Evolutionary conservation across 1,140 invertebrate species (phyloP), one percentile per base, ranked within the genome.

Genomic region (Platorchestia sp.): DNA sequence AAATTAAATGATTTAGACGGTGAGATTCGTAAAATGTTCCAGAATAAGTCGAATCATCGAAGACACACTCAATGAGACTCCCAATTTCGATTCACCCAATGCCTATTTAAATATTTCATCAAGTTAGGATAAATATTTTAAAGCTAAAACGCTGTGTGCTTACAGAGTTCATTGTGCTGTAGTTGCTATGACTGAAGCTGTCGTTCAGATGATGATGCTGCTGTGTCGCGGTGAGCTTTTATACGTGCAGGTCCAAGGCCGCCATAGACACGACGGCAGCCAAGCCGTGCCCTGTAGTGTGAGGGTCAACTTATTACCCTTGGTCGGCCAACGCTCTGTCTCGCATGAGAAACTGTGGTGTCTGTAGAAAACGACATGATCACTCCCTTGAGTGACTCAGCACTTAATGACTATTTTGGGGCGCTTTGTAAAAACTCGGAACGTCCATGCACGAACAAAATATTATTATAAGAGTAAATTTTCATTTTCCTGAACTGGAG

Each of bases 131-230:
- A 75, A 75, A 75, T 75, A 75, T 75, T 22, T 36, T 75, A 3
- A 75, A 22, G 27, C 14, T 51, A 22, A 27, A 75, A 36, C 59
- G 14, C 59, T 93, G 43, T 45, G 36, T 10, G 91, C 91, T 93
- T 93, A 93, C 91, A 45, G 91, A 93, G 91, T 93, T 93, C 91
- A 93, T 93, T 93, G 43, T 93, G 91, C 10, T 16, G 91, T 27
- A 93, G 91, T 93, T 93, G 91, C 91, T 93, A 93, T 45, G 27
- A 40, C 91, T 45, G 91, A 93, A 93, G 91, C 91, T 45, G 45
- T n/a, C 41, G 91, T n/a, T 93, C 91, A 93, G 91, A 93, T 93
- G 91, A 93, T 93, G 91, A 10, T 93, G 41, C 43, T 93, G 43
- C 45, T 41, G 41, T 36, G 43, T 93, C 44, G 45, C 44, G 7